Evolutionary conservation across 2,888 invertebrate genomes (phyloP), one percentile per base, ranked within the genome.

Genomic region (Endotricha flammealis): DNA sequence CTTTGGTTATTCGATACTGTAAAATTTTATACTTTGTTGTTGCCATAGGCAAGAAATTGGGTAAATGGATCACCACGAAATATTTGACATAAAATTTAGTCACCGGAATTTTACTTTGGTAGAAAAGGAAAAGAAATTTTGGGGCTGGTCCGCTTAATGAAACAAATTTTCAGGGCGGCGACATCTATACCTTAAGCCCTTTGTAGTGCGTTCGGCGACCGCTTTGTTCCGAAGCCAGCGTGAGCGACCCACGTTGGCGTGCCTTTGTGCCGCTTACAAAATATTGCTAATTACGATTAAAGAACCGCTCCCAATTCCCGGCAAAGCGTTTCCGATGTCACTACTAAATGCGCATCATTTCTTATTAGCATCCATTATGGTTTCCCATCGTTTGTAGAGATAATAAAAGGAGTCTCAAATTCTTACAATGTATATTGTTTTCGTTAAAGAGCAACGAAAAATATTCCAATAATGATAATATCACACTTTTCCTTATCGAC

Each of bases 151-250:
- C 68, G 74, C 64, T 76, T 77, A 82, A 81, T 83, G 82, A 81
- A 81, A 81, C 82, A 78, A 81, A 85, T 80, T 83, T 81, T 74
- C 72, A 67, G 73, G 73, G 73, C 66, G 67, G 76, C 66, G 72
- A 76, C 80, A 72, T 80, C 78, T 78, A 79, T 79, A 73, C 75
- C 75, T 74, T 76, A 71, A 76, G 74, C 70, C 75, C 79, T 83
- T 83, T 83, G 83, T 82, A 75, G 76, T 74, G 71, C 59, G 69
- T 60, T 41, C 48, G 53, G 46, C 54, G 56, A 46, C 42, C 59
- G 71, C 72, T 76, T 80, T 77, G 79, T 73, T 61, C 63, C 54
- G 62, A 61, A 70, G 64, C 27, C 20, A 7, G n/a, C 31, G 29
- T 27, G 36, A 29, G 30, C 49, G 64, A 65, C 68, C 71, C 60